Evolutionary conservation across 2,113 vertebrate genomes (phyloP), one percentile per base, ranked within the genome.

Genomic region (Corapipo altera): DNA sequence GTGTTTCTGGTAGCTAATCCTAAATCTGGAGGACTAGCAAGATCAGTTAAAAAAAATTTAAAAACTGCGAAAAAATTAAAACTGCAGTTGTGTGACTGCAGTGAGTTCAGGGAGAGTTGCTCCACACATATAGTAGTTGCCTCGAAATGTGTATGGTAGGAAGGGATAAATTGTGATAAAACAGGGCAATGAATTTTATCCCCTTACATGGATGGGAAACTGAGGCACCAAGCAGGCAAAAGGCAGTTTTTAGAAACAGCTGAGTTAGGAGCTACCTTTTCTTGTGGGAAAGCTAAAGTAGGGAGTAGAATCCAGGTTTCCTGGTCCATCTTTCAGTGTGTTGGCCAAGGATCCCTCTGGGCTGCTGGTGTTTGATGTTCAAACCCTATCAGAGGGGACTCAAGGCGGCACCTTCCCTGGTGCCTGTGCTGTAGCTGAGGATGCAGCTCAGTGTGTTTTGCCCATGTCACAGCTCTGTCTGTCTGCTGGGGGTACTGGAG

Each of bases 71-170:
- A 41, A 41, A 41, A 41, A 41, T 12, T 41, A 41, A 41, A 41
- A 41, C 12, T 39, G 11, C 39, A 61, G 27, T 23, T 57, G 17
- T 46, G 2, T 22, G 44, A 24, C 4, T 20, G 35, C 74, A 37
- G 39, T 32, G 72, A 58, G 43, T 30, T 43, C 8, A 18, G 6
- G 2, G 4, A 10, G 49, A 65, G 8, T 44, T 58, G 9, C 14
- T 85, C n/a, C 3, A 11, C 0, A 0, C 2, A 2, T 1, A 3
- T 1, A 17, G 23, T 5, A 62, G 15, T 2, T 85, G 5, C 41
- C 16, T 64, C 69, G 74, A 49, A 58, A 76, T 20, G 2, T 21
- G 6, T 0, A 0, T 15, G 9, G 13, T 21, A 5, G 52, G 23
- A 91, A 72, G n/a, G 51, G 37, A 37, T 23, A 54, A 89, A 65